Percentiles rank a stretch among this genome's conserved stretches.
phyloP scores from a whole-genome alignment of 2,888 invertebrate species.

The Cancer borealis region DNA sequence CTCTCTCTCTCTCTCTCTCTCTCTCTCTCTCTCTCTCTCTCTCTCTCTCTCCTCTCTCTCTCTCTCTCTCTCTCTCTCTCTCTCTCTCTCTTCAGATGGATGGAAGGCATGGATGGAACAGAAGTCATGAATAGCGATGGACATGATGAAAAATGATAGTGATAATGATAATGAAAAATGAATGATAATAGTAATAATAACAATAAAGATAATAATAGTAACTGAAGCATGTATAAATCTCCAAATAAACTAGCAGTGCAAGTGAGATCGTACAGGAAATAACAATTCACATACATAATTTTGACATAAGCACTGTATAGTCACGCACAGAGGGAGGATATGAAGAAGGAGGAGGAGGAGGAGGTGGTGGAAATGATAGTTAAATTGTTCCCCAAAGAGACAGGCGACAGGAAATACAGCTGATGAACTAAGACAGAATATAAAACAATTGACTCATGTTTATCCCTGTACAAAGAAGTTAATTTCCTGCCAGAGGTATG shows the following conservation, averaged over 20 bases:
- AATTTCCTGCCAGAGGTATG: neutral
- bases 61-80: constrained; percentile 14
- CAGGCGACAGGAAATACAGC: neutral
- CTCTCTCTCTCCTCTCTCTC: constrained; percentile 25
- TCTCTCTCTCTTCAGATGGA: neutral
- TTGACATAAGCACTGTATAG: neutral
- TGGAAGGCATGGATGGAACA: neutral
- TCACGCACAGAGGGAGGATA: neutral
- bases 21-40: constrained; percentile 42
- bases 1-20: constrained; percentile 7
- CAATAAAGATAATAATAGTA: neutral
- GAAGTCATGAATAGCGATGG: neutral
- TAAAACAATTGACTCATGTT: constrained; percentile 28
- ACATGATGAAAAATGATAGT: neutral
- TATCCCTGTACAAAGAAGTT: neutral
- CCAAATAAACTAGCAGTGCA: neutral
- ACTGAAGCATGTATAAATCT: neutral
- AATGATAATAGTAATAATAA: neutral
- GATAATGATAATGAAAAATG: neutral
- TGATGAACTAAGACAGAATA: constrained; percentile 6
- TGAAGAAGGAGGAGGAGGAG: neutral
- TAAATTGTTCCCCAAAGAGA: neutral
- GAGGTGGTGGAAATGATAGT: neutral
- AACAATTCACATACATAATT: neutral
- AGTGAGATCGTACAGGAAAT: neutral